Evolutionary conservation across 2,113 vertebrate species (phyloP).

Genomic region (Orycteropus afer): DNA sequence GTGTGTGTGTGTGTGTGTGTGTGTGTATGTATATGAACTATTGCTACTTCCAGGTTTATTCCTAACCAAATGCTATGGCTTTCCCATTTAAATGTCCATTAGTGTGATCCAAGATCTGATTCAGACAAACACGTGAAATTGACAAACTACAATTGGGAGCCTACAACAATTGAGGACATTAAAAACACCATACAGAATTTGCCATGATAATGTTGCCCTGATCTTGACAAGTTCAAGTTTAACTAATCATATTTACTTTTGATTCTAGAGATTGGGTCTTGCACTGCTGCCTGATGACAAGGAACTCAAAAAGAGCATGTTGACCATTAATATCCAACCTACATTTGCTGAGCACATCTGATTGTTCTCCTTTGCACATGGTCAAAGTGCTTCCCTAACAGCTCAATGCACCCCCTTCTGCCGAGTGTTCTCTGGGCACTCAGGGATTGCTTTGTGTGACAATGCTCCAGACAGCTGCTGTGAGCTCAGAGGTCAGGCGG

Average conservation of each 20-base stretch:
- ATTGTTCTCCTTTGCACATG: neutral
- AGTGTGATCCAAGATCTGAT: neutral
- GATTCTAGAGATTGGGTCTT: neutral
- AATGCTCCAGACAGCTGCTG: conserved; percentile 82
- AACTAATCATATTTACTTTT: neutral
- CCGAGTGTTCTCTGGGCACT: conserved; percentile 47
- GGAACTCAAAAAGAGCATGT: neutral
- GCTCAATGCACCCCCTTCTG: conserved; percentile 40
- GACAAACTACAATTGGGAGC: neutral
- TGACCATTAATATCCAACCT: neutral
- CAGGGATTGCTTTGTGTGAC: conserved; percentile 72
- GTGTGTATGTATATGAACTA: neutral
- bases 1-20: too few relatives aligned
- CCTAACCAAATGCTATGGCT: neutral
- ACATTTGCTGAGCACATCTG: neutral
- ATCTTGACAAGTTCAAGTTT: neutral
- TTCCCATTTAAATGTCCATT: neutral
- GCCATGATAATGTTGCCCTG: neutral
- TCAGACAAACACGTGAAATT: neutral
- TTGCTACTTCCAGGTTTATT: neutral
- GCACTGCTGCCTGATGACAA: neutral
- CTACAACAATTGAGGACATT: neutral
- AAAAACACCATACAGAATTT: neutral
- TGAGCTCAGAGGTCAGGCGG: conserved; percentile 74
- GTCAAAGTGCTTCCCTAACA: neutral